Conservation (phyloP, 2,888 invertebrate genomes). For the Lithosia quadra region DNA sequence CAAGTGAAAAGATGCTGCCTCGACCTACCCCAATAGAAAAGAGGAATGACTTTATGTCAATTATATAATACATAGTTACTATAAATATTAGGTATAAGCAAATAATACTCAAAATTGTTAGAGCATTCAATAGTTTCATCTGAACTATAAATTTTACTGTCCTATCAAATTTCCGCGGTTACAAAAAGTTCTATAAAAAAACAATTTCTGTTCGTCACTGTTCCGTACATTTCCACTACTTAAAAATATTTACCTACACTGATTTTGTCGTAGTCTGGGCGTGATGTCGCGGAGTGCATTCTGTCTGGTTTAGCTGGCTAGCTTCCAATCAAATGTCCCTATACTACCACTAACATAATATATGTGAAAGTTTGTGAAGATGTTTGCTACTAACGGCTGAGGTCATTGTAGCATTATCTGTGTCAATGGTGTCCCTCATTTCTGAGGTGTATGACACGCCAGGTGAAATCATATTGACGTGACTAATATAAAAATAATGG, state of each 20-base stretch:
- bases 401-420: no score
- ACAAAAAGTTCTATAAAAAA: constrained; percentile 25
- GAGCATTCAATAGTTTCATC: not conserved
- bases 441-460: no score
- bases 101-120: not conserved
- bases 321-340: constrained; percentile 31
- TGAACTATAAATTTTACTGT: not conserved
- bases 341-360: not conserved
- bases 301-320: constrained; percentile 38
- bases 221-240: constrained; percentile 39
- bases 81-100: not conserved
- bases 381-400: no score
- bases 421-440: no score
- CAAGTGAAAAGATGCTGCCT: no score
- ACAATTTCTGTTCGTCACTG: constrained; percentile 35
- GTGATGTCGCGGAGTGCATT: constrained; percentile 35
- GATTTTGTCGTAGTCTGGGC: constrained; percentile 25
- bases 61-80: no score
- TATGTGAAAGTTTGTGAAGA: no score
- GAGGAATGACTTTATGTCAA: no score
- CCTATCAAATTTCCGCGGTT: not conserved
- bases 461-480: no score
- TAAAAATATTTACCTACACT: constrained; percentile 38
- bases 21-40: no score
- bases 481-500: no score